phyloP scores from a whole-genome alignment of 2,888 invertebrate species.

The Apodemia hepburni region DNA sequence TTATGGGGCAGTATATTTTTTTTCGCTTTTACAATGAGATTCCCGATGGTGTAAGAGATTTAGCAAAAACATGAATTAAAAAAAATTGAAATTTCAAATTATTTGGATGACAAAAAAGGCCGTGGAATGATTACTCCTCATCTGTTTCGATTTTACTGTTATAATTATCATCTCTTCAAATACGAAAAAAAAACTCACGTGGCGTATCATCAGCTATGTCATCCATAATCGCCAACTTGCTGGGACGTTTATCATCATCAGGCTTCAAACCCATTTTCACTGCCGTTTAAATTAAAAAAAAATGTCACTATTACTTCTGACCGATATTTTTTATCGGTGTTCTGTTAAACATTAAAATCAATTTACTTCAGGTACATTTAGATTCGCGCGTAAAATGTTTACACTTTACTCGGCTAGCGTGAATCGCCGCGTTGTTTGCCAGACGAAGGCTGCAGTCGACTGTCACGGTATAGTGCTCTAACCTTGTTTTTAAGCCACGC shows the following conservation, averaged over 20 bases:
- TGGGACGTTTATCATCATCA: constrained; percentile 70
- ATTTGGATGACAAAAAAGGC: too few relatives aligned
- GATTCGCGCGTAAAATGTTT: constrained; percentile 54
- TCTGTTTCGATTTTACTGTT: too few relatives aligned
- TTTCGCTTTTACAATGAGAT: too few relatives aligned
- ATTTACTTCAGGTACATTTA: constrained; percentile 26
- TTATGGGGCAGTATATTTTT: too few relatives aligned
- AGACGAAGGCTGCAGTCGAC: constrained; percentile 60
- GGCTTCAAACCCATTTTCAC: constrained; percentile 74
- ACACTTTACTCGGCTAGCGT: constrained; percentile 34
- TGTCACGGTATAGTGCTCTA: constrained; percentile 54
- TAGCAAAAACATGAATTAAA: too few relatives aligned
- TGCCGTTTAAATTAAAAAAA: constrained; percentile 39
- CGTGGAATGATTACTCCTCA: too few relatives aligned
- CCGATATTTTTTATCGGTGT: constrained; percentile 46
- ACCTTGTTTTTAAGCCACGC: constrained; percentile 67
- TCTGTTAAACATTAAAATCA: constrained; percentile 33
- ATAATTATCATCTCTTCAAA: too few relatives aligned
- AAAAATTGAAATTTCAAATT: too few relatives aligned
- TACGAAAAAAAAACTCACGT: constrained; percentile 52
- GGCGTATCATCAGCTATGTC: constrained; percentile 54
- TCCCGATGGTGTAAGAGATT: too few relatives aligned
- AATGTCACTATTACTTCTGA: constrained; percentile 41
- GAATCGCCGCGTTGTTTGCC: constrained; percentile 45
- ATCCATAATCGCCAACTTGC: constrained; percentile 76